Percentiles rank a stretch among this genome's conserved stretches.
Evolutionary conservation across 2,797 vertebrate species (phyloP).

Genomic region (Hypotaenidia philippensis): DNA sequence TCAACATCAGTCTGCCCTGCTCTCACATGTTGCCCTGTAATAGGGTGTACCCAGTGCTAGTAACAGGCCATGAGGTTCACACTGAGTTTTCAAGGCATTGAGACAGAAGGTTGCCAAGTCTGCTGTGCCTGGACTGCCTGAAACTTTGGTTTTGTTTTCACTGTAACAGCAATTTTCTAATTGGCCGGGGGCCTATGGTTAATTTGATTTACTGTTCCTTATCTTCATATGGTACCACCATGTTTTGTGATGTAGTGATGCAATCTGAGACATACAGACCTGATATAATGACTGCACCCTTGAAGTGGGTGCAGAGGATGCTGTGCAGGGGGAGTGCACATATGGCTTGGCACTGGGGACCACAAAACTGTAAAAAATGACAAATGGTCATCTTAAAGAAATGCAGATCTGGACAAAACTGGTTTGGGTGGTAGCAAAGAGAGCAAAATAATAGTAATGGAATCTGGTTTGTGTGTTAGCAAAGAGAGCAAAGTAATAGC

Average conservation of each 20-base stretch:
- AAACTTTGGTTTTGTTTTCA: not conserved
- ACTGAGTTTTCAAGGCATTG: not conserved
- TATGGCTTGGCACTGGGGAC: not conserved
- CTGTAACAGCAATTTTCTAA: not conserved
- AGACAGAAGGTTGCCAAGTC: not conserved
- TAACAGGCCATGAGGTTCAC: not conserved
- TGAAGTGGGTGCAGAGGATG: not conserved
- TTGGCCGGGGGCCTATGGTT: not conserved
- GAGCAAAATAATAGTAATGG: not conserved
- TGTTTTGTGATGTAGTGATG: not conserved
- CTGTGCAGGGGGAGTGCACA: accelerated
- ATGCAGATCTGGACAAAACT: not conserved
- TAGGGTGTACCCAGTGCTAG: not conserved
- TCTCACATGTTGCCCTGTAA: accelerated
- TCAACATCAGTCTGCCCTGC: not conserved
- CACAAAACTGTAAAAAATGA: not conserved
- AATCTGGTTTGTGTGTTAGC: not conserved
- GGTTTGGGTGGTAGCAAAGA: not conserved
- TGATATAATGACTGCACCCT: not conserved
- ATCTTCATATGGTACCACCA: accelerated
- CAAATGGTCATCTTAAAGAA: not conserved
- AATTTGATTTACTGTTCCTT: not conserved
- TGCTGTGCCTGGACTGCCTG: not conserved
- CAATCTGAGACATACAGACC: not conserved
- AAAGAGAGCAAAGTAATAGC: not conserved